Percentiles rank a stretch among this genome's conserved stretches.
These are phyloP conservation scores for Zaprionus tsacasi DNA, from an alignment of 1,140 invertebrate genomes.

Conservation along the genomic window DNA sequence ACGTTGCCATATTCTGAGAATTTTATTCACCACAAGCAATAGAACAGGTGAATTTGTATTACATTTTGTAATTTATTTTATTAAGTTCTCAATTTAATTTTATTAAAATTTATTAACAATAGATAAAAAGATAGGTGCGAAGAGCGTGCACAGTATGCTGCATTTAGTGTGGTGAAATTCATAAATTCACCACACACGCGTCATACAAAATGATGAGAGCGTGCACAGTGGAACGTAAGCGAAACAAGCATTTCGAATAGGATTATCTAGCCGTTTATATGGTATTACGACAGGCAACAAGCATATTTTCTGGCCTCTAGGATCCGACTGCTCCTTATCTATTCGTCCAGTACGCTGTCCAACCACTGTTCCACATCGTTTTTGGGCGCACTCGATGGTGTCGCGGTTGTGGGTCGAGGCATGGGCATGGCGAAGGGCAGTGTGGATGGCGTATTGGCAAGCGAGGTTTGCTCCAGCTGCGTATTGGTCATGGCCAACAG, in stretches of 20 bases:
- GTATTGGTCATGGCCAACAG: constrained; percentile 66
- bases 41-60: too few relatives aligned
- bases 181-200: neutral
- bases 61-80: too few relatives aligned
- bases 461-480: constrained; percentile 30
- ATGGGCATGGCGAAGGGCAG: constrained; percentile 36
- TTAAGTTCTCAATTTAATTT: neutral
- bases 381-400: constrained; percentile 56
- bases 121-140: neutral
- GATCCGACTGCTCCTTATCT: neutral
- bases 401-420: constrained; percentile 36
- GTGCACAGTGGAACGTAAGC: neutral
- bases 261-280: neutral
- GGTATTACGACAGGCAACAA: neutral
- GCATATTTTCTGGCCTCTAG: neutral
- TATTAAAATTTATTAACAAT: neutral
- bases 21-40: too few relatives aligned
- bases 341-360: constrained; percentile 78
- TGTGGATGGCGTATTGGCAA: constrained; percentile 5
- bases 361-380: constrained; percentile 81
- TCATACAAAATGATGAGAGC: neutral
- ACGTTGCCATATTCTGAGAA: neutral
- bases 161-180: neutral
- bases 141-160: neutral
- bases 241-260: neutral